Conservation (phyloP, 2,113 vertebrate species). For the Calyptommatus sinebrachiatus region DNA sequence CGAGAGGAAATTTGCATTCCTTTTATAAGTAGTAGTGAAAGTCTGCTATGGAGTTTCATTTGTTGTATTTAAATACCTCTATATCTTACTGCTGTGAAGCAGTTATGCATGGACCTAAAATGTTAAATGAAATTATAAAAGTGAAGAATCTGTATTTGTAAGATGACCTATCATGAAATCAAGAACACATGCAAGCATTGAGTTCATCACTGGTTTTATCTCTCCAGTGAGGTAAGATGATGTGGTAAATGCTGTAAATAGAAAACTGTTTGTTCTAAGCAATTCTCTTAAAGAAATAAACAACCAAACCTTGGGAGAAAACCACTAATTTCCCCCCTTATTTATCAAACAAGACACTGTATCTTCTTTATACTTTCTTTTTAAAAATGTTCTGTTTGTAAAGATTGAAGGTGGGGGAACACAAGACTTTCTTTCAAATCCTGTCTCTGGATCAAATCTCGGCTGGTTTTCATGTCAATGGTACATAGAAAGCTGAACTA, state of each 20-base stretch:
- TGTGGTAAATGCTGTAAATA: conserved; percentile 60
- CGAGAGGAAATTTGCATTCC: neutral
- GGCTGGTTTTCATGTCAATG: conserved; percentile 68
- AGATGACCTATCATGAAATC: conserved; percentile 33
- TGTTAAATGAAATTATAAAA: conserved; percentile 14
- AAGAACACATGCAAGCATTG: neutral
- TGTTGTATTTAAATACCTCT: neutral
- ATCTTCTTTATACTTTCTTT: conserved; percentile 39
- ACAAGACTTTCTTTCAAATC: conserved; percentile 64
- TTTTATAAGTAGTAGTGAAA: neutral
- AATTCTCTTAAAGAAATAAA: conserved; percentile 63
- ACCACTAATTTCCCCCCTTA: conserved; percentile 32
- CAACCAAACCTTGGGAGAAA: conserved; percentile 45
- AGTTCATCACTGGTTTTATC: conserved; percentile 7
- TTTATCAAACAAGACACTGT: conserved; percentile 65
- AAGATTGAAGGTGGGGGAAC: conserved; percentile 49
- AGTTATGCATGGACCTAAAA: neutral
- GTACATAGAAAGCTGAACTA: conserved; percentile 62
- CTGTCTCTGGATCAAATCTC: conserved; percentile 62
- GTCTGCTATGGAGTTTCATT: neutral
- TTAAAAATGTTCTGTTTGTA: conserved; percentile 53
- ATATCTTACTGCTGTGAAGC: neutral
- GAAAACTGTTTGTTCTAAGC: conserved; percentile 52
- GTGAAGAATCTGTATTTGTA: neutral
- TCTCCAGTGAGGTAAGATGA: conserved; percentile 44